Base-by-base conservation (phyloP, 1,140 invertebrate genomes). In the Solenopsis fugax region DNA sequence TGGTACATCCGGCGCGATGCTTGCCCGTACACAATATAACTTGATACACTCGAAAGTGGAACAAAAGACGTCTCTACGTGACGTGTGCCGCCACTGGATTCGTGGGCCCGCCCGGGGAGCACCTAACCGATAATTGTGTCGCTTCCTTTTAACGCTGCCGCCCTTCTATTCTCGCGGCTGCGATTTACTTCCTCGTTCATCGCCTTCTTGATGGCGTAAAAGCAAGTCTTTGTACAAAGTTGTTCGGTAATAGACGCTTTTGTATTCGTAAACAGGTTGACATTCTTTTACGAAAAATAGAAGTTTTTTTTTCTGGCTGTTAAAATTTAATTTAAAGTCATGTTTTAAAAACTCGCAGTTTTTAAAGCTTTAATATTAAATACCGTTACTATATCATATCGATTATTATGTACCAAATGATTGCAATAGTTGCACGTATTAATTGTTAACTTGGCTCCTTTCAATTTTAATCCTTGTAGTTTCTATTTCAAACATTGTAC, bases 1-100 rank as follows among this genome's bases (percentile, higher is more conserved):
- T 95, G 95, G 88, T 92, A 94, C 94, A 93, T 95, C 94, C 94
- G 94, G 94, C 90, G 91, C 87, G 90, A 92, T 91, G 90, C 88
- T 93, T 87, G 60, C 91, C 90, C 91, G 91, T 91, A 91, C 81
- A 91, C 87, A 91, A 89, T 92, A 89, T 89, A 89, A 91, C 88
- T 91, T 88, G 89, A 90, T 90, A 91, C 91, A 92, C 91, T 91
- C 87, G 88, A 94, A 94, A 93, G 89, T 93, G 92, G 90, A 93
- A 94, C 91, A 93, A 93, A 93, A 93, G 92, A 91, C 48, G 16
- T 88, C 78, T 62, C 21, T 86, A 72, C 58, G 69, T 87, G 77
- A 78, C 62, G 50, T 81, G 54, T 76, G 45, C 45, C 41, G 50
- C 52, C 37, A 45, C 56, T 78, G 34, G 45, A 88, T 81, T 86